Conservation (phyloP, 2,797 vertebrate genomes). For the Halcyon leucocephala region DNA sequence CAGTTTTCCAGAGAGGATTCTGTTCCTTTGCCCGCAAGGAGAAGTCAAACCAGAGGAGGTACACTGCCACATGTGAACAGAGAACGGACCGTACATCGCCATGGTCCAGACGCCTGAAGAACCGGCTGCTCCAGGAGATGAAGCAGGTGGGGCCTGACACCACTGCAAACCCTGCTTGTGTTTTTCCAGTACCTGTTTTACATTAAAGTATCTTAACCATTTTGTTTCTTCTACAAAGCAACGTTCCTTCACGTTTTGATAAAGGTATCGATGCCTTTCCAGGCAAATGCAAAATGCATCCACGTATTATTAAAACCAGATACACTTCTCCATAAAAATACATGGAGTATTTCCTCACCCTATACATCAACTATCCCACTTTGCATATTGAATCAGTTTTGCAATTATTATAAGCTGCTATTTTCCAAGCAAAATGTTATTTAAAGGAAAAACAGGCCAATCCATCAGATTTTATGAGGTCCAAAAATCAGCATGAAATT, state of each 20-base stretch:
- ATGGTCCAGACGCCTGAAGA: background rate
- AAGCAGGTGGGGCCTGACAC: rapidly evolving
- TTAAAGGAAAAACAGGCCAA: background rate
- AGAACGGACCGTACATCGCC: background rate
- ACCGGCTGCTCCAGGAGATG: background rate
- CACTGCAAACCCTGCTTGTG: background rate
- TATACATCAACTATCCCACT: background rate
- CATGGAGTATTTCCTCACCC: background rate
- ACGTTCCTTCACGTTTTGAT: background rate
- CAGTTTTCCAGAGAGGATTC: background rate
- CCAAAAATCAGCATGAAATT: background rate
- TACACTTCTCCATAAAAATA: background rate
- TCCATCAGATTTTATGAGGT: background rate
- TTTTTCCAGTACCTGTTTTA: background rate
- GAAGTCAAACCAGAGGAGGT: background rate
- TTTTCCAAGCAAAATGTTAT: background rate
- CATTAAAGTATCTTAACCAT: background rate
- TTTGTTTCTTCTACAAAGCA: background rate
- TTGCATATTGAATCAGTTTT: background rate
- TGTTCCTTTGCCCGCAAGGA: background rate
- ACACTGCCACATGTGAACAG: background rate
- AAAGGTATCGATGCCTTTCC: background rate
- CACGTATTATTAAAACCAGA: background rate
- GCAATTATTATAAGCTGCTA: background rate
- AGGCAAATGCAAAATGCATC: background rate